Evolutionary conservation across 2,113 vertebrate genomes (phyloP).

Genomic region (Spilogale gracilis): DNA sequence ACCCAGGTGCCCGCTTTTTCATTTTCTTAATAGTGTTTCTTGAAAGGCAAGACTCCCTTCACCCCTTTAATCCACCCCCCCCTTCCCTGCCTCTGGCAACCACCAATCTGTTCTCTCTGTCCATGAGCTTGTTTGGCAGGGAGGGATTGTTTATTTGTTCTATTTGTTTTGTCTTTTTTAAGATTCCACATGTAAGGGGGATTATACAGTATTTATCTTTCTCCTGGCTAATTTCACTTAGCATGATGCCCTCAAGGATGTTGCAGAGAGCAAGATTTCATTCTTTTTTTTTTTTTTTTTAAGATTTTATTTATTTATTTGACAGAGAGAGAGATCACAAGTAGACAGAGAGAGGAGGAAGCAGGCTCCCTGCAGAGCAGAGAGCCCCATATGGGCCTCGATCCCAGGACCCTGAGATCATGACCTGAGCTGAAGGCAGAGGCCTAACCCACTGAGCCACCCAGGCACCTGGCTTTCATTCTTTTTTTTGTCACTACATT

Average conservation of each 20-base stretch:
- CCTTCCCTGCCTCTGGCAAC: neutral
- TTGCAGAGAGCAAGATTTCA: neutral
- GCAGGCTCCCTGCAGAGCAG: too few relatives aligned
- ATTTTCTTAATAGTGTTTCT: conserved; percentile 11
- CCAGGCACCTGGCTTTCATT: too few relatives aligned
- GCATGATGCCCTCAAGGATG: neutral
- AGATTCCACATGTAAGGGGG: neutral
- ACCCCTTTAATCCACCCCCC: neutral
- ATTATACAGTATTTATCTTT: neutral
- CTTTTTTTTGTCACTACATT: too few relatives aligned
- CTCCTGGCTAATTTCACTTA: neutral
- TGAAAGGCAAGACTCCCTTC: neutral
- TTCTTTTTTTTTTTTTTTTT: too few relatives aligned
- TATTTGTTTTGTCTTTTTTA: neutral
- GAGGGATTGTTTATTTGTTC: neutral
- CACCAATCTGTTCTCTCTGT: neutral
- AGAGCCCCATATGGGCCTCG: too few relatives aligned
- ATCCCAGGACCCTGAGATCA: too few relatives aligned
- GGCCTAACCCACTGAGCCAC: too few relatives aligned
- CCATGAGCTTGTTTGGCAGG: neutral
- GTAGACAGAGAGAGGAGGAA: too few relatives aligned
- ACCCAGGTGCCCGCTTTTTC: neutral
- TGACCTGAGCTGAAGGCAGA: too few relatives aligned
- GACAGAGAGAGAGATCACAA: too few relatives aligned
- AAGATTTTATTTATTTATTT: too few relatives aligned